Evolutionary conservation across 2,113 vertebrate species (phyloP).

Genomic region (Nycticebus coucang): DNA sequence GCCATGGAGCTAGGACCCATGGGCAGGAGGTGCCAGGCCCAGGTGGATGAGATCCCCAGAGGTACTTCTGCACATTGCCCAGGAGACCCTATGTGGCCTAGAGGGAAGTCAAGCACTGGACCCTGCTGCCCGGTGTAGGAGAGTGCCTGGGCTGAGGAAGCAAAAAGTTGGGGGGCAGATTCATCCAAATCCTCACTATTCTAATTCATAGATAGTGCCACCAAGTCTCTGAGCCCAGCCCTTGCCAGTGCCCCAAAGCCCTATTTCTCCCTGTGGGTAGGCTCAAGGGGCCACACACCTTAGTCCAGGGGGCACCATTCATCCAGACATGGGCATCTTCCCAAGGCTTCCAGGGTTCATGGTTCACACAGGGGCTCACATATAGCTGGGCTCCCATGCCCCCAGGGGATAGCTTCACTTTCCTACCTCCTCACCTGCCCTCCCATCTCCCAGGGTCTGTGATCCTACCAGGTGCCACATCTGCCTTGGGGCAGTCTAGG

Average conservation of each 20-base stretch:
- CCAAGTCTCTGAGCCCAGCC: neutral
- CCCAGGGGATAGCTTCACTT: neutral
- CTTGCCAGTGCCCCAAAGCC: neutral
- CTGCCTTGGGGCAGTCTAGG: neutral
- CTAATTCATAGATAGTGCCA: too few relatives aligned
- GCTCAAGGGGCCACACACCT: neutral
- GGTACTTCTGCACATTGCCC: neutral
- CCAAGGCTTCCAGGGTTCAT: neutral
- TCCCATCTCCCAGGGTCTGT: neutral
- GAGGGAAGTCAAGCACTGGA: neutral
- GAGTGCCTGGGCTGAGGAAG: neutral
- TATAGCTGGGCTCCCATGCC: rapidly evolving
- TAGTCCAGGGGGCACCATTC: neutral
- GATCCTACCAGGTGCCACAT: neutral
- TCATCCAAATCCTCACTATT: neutral
- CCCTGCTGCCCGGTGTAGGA: neutral
- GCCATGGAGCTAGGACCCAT: neutral
- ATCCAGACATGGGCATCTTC: rapidly evolving
- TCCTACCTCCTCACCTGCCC: too few relatives aligned
- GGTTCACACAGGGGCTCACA: neutral
- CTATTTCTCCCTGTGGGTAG: neutral
- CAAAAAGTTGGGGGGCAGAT: neutral
- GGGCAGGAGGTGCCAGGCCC: neutral
- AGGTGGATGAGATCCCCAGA: neutral
- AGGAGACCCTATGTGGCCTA: neutral